A percentile compares a stretch with the other conserved stretches of the same genome.
Evolutionary conservation across 2,113 vertebrate genomes (phyloP).

Genomic region (Rostratula benghalensis): DNA sequence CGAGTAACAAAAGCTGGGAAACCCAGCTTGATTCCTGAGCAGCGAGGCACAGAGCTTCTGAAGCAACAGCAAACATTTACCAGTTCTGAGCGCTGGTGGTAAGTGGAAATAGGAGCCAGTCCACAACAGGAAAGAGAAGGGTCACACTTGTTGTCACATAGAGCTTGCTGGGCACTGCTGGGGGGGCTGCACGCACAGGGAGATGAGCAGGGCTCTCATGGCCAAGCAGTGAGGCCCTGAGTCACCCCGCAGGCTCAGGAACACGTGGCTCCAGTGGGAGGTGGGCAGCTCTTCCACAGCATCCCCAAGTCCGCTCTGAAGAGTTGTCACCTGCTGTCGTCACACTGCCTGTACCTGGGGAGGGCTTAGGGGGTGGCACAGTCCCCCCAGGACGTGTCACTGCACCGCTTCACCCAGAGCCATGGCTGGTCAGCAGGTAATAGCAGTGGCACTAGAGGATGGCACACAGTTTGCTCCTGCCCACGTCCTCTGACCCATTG

Average conservation of each 20-base stretch:
- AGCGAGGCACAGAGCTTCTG: background rate
- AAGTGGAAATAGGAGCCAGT: background rate
- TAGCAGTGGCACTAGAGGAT: rapidly evolving
- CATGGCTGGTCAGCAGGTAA: background rate
- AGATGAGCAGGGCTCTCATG: background rate
- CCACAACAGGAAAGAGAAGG: background rate
- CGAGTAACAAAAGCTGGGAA: background rate
- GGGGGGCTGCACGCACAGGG: background rate
- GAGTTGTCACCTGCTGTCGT: rapidly evolving
- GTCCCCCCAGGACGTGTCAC: too few relatives aligned
- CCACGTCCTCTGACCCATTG: background rate
- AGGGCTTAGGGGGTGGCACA: background rate
- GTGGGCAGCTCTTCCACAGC: background rate
- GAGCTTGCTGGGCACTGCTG: background rate
- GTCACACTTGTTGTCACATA: background rate
- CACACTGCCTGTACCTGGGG: rapidly evolving
- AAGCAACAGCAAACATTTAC: background rate
- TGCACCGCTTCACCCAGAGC: background rate
- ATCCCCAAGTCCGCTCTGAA: rapidly evolving
- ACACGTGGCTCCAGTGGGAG: background rate
- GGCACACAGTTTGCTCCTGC: background rate
- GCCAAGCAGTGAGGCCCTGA: background rate
- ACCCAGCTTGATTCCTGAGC: background rate
- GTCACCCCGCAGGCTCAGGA: background rate
- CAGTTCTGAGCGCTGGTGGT: background rate